These are phyloP conservation scores for Octodon degus DNA, from an alignment of 2,113 vertebrate species.

Conservation along the genomic window DNA sequence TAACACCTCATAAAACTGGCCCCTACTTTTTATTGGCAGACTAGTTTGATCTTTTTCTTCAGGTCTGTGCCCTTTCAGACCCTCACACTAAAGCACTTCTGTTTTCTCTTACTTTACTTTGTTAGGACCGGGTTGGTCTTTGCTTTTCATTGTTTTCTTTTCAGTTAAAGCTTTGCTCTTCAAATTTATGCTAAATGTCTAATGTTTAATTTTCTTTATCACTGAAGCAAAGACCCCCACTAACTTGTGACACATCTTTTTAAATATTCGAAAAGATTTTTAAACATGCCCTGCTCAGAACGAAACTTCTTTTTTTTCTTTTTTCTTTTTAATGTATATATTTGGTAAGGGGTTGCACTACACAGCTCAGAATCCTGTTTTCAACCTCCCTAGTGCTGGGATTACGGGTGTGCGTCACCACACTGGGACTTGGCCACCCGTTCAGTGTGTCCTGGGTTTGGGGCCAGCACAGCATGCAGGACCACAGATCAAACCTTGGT, in stretches of 20 bases:
- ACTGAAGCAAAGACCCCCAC: neutral
- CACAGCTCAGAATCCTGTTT: too few species aligned
- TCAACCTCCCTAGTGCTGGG: too few species aligned
- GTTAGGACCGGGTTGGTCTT: neutral
- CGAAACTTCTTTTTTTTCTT: neutral
- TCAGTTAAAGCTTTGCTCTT: neutral
- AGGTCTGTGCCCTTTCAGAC: neutral
- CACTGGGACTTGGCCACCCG: too few species aligned
- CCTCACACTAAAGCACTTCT: neutral
- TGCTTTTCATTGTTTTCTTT: neutral
- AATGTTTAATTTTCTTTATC: neutral
- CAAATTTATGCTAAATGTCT: neutral
- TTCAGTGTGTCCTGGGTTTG: too few species aligned
- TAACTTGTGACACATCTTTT: neutral
- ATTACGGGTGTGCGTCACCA: too few species aligned
- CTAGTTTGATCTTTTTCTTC: neutral
- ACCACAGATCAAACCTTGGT: too few species aligned
- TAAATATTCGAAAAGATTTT: conserved; percentile 34
- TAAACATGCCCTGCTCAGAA: neutral
- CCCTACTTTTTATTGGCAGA: neutral
- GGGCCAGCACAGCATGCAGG: too few species aligned
- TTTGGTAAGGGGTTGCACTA: too few species aligned
- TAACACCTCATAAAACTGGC: neutral
- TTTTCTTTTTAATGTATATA: too few species aligned
- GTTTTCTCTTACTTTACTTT: neutral